Evolutionary conservation across 2,113 vertebrate genomes (phyloP), one percentile per base, ranked within the genome.

Genomic region (Lophura nycthemera): DNA sequence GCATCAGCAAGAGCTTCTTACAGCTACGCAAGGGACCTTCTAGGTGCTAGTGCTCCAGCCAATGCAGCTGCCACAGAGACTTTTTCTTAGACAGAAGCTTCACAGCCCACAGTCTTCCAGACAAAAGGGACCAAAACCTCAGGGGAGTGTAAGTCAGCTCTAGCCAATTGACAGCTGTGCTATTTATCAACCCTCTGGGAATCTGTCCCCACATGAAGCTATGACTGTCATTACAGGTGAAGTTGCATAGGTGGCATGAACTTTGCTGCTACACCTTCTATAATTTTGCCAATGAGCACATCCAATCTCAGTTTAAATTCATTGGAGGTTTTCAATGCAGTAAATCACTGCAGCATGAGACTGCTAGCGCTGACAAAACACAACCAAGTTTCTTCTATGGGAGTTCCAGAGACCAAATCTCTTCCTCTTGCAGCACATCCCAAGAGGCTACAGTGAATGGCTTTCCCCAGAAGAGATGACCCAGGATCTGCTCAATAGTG

Each of bases 401-500:
- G 71, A 96, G 86, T 94, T 95, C 83, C 69, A 91, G 72, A 90
- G 56, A 72, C 17, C 16, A 85, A 80, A 94, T 80, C 72, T 80
- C 71, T 90, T 88, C 50, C 88, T 80, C 50, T 36, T 83, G 64
- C 60, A 80, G 48, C 0, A 0, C 20, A 32, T 80, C 88, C 83
- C 86, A 63, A 60, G 64, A 80, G 76, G 65, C 72, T 80, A 45
- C 6, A 1, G 48, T 80, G 60, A 89, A 85, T 60, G 60, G 85
- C 60, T 88, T 90, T 89, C 70, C 63, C 34, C 36, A 47, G 83
- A 38, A 92, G 77, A 75, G 83, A 83, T 84, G 77, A 88, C 73
- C 65, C 61, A 40, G 73, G 27, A 10, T 72, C 80, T 89, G 88
- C n/a, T 83, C 27, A 78, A 88, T 48, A 89, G 43, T 4, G 34